phyloP scores from a whole-genome alignment of 2,888 invertebrate genomes.

The Hypolimnas misippus region DNA sequence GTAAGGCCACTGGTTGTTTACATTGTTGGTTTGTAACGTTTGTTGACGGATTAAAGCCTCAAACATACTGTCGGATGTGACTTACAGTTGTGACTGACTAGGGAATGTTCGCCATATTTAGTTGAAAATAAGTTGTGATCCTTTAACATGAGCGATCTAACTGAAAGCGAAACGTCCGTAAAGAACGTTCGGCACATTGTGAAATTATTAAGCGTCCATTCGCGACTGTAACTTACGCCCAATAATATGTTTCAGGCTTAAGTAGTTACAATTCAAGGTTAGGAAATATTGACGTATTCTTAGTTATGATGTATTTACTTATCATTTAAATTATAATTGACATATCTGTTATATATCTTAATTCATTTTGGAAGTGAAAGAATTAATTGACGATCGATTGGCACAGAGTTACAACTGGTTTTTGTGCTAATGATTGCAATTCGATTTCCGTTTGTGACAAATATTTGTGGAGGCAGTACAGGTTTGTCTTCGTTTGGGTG shows the following conservation, averaged over 20 bases:
- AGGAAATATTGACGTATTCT: no score
- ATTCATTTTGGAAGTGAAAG: slow-evolving; percentile 2
- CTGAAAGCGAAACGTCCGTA: no score
- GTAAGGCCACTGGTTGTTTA: slow-evolving; percentile 50
- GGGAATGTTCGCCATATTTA: no score
- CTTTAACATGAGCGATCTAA: no score
- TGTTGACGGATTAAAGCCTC: slow-evolving; percentile 18
- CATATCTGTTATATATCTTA: background rate
- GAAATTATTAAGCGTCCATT: no score
- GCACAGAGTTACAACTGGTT: background rate
- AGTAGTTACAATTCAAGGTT: background rate
- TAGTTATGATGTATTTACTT: no score
- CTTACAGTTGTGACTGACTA: slow-evolving; percentile 51
- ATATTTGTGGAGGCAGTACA: background rate
- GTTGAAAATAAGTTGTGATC: no score
- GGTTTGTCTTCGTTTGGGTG: background rate
- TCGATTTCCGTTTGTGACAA: slow-evolving; percentile 1
- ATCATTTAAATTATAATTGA: background rate
- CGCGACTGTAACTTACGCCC: background rate
- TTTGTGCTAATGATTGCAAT: background rate
- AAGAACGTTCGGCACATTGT: no score
- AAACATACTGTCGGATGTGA: no score
- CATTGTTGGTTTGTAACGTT: slow-evolving; percentile 59
- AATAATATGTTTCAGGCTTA: background rate
- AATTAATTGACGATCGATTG: background rate